Percentiles rank a stretch among this genome's conserved stretches.
Conservation (phyloP, 2,113 vertebrate genomes). For the Callaeas wilsoni region DNA sequence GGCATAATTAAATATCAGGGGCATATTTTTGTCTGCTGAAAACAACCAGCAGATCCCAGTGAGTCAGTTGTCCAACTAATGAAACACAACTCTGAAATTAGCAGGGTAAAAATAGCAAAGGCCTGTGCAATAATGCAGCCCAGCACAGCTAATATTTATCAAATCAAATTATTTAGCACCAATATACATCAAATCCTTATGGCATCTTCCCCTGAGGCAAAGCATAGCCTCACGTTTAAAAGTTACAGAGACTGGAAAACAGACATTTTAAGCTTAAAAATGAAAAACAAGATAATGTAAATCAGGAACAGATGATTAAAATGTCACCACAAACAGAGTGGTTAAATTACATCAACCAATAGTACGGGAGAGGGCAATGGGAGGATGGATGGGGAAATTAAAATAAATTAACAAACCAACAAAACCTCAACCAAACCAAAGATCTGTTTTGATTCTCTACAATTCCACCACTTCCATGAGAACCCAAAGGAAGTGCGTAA, state of each 20-base stretch:
- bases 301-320: background rate
- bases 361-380: background rate
- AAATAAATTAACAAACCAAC: background rate
- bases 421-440: background rate
- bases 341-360: background rate
- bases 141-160: background rate
- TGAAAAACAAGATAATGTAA: background rate
- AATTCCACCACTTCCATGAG: background rate
- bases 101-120: constrained; percentile 1
- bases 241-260: background rate
- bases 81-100: background rate
- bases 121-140: background rate
- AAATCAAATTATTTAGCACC: background rate
- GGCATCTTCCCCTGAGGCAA: background rate
- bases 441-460: background rate
- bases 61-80: background rate
- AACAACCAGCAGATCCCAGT: background rate
- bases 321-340: background rate
- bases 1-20: background rate
- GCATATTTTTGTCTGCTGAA: background rate
- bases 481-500: background rate
- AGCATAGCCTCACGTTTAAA: background rate
- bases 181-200: background rate
- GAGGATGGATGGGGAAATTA: background rate
- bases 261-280: background rate